phyloP scores from a whole-genome alignment of 2,797 vertebrate species.

The Threskiornis aethiopicus region DNA sequence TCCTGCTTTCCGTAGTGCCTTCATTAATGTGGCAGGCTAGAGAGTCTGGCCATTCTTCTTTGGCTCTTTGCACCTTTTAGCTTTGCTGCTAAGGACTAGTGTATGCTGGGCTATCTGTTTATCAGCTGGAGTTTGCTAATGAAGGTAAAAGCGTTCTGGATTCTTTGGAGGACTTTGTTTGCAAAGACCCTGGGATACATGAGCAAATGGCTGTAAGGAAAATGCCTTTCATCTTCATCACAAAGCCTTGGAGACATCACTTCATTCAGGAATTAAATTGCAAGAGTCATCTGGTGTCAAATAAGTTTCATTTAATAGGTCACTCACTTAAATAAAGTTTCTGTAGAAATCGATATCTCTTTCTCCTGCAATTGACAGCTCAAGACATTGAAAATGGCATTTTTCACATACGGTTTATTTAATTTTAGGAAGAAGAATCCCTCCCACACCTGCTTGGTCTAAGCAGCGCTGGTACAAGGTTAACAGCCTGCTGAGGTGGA shows the following conservation, averaged over 20 bases:
- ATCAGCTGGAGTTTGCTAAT: neutral
- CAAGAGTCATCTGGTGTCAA: constrained; percentile 54
- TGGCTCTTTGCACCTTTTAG: neutral
- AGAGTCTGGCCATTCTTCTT: neutral
- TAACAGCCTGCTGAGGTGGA: neutral
- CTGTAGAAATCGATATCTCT: constrained; percentile 68
- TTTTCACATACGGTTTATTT: constrained; percentile 52
- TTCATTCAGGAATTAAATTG: constrained; percentile 61
- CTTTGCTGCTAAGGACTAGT: neutral
- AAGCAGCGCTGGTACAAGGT: neutral
- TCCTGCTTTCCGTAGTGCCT: neutral
- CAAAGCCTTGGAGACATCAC: constrained; percentile 38
- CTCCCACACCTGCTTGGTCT: neutral
- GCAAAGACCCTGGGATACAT: neutral
- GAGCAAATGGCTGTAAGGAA: constrained; percentile 15
- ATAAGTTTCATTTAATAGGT: constrained; percentile 66
- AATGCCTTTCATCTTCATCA: constrained; percentile 27
- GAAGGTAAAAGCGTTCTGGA: neutral
- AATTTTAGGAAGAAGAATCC: constrained; percentile 21
- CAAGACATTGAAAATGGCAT: constrained; percentile 55
- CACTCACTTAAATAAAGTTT: constrained; percentile 61
- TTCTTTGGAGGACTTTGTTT: neutral
- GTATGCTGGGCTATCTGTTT: neutral
- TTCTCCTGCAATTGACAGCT: constrained; percentile 61
- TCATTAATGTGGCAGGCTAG: neutral